Evolutionary conservation across 2,888 invertebrate genomes (phyloP).

Genomic region (Chrysina gloriosa): DNA sequence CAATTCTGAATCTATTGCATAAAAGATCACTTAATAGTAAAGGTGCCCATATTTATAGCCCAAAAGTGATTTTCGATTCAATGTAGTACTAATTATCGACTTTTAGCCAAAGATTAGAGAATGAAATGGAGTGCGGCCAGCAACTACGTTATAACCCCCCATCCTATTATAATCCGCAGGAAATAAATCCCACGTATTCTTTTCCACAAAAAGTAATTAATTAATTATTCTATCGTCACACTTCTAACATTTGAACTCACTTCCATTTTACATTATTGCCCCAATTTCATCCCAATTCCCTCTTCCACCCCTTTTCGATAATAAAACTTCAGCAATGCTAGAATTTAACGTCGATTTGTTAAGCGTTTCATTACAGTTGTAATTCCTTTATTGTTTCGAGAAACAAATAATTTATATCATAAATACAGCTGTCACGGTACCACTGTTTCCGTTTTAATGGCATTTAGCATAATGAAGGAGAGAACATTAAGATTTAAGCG

Average conservation of each 20-base stretch:
- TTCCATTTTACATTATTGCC: not conserved
- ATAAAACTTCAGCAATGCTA: slow-evolving; percentile 6
- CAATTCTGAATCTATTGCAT: too few relatives aligned
- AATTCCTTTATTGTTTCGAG: slow-evolving; percentile 36
- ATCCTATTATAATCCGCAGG: too few relatives aligned
- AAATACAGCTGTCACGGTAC: slow-evolving; percentile 41
- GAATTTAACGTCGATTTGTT: slow-evolving; percentile 37
- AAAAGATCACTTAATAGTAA: too few relatives aligned
- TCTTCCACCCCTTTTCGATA: not conserved
- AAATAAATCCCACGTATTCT: too few relatives aligned
- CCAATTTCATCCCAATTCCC: not conserved
- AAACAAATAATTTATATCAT: slow-evolving; percentile 42
- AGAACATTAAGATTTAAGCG: slow-evolving; percentile 39
- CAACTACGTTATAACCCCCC: too few relatives aligned
- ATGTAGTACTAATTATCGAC: too few relatives aligned
- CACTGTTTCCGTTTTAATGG: slow-evolving; percentile 37
- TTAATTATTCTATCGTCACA: too few relatives aligned
- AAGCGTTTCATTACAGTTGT: slow-evolving; percentile 36
- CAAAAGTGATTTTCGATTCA: too few relatives aligned
- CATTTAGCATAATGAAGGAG: slow-evolving; percentile 38
- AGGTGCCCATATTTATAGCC: too few relatives aligned
- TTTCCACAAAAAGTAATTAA: too few relatives aligned
- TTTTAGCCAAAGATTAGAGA: too few relatives aligned
- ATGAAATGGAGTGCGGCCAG: too few relatives aligned
- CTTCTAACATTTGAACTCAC: not conserved